Percentiles rank a stretch among this genome's conserved stretches.
Conservation (phyloP, 1,140 invertebrate genomes). For the Whitmania pigra region DNA sequence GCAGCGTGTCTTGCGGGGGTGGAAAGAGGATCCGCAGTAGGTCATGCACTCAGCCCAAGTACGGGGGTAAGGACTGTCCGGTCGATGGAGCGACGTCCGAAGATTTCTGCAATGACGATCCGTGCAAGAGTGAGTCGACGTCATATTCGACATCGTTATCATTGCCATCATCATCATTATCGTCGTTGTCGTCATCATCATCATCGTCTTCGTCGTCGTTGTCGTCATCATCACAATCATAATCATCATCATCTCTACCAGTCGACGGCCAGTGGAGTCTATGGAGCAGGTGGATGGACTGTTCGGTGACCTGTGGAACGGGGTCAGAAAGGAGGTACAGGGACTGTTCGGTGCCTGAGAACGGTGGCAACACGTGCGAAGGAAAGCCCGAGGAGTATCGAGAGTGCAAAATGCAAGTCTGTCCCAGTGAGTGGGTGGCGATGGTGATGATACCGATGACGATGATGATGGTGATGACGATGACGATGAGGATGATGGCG, state of each 20-base stretch:
- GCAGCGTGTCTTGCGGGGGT: conserved; percentile 75
- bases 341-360: conserved; percentile 12
- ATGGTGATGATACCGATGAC: conserved; percentile 1
- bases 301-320: conserved; percentile 20
- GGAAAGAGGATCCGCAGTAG: conserved; percentile 58
- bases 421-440: conserved; percentile 7
- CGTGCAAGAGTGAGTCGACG: conserved; percentile 16
- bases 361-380: conserved; percentile 18
- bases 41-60: conserved; percentile 31
- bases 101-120: conserved; percentile 13
- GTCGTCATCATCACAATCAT: no score
- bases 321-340: conserved; percentile 15
- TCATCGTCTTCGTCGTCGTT: no score
- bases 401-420: conserved; percentile 8
- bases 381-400: conserved; percentile 7
- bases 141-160: not conserved
- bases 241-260: not conserved
- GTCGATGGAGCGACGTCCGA: conserved; percentile 20
- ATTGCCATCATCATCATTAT: no score
- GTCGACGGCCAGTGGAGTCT: conserved; percentile 22
- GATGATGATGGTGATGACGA: conserved; percentile 7
- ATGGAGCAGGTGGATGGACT: conserved; percentile 17
- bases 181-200: no score
- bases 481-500: conserved; percentile 12
- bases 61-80: conserved; percentile 30